These are phyloP conservation scores for Aselliscus stoliczkanus DNA, from an alignment of 2,797 vertebrate species.

Conservation along the genomic window DNA sequence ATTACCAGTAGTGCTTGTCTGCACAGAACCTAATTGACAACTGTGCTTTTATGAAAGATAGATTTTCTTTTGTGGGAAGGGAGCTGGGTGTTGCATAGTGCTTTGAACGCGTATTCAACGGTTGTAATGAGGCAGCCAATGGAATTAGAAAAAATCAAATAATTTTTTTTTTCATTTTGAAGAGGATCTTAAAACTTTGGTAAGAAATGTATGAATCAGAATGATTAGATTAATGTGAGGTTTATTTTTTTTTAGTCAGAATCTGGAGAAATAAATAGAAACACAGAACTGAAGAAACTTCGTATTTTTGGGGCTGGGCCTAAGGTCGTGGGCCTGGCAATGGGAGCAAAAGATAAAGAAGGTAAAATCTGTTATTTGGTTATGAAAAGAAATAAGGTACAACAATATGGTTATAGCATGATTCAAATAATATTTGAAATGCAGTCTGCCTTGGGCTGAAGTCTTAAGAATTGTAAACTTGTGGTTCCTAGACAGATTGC, in stretches of 20 bases:
- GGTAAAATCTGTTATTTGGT: slow-evolving; percentile 77
- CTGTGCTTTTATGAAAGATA: neutral
- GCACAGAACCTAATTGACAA: neutral
- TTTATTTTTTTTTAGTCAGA: slow-evolving; percentile 77
- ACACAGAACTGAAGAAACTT: slow-evolving; percentile 92
- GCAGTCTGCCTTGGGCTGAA: neutral
- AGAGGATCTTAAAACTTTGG: neutral
- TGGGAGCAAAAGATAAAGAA: slow-evolving; percentile 87
- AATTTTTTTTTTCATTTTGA: slow-evolving; percentile 10
- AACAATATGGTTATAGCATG: neutral
- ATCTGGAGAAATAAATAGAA: slow-evolving; percentile 86
- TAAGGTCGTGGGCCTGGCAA: slow-evolving; percentile 91
- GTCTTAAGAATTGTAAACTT: slow-evolving; percentile 32
- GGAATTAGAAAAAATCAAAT: neutral
- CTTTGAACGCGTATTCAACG: neutral
- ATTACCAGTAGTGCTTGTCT: neutral
- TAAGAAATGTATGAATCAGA: neutral
- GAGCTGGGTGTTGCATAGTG: neutral
- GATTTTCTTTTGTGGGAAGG: slow-evolving; percentile 28
- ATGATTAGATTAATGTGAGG: slow-evolving; percentile 62
- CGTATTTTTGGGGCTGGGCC: slow-evolving; percentile 93
- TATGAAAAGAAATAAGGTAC: slow-evolving; percentile 28
- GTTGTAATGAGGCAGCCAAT: neutral
- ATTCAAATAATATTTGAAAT: neutral
- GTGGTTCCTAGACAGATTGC: neutral